Evolutionary conservation across 1,140 invertebrate species (phyloP).

Genomic region (Ridgeia piscesae): DNA sequence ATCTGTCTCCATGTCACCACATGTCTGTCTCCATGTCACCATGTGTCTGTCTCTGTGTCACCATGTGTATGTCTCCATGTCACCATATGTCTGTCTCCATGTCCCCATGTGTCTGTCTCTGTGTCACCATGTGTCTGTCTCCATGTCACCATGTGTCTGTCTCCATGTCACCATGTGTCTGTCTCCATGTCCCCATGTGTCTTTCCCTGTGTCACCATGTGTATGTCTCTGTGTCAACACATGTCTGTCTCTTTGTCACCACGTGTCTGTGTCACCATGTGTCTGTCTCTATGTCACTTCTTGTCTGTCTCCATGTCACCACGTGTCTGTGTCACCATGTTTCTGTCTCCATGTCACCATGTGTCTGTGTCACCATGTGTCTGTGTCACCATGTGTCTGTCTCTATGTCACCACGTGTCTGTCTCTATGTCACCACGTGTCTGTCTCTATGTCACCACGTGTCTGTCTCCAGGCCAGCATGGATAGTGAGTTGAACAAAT

Average conservation of each 20-base stretch:
- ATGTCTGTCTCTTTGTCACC: slow-evolving; percentile 37
- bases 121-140: slow-evolving; percentile 49
- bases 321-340: slow-evolving; percentile 7
- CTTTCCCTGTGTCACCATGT: slow-evolving; percentile 41
- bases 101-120: slow-evolving; percentile 9
- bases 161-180: slow-evolving; percentile 45
- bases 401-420: slow-evolving; percentile 45
- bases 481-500: slow-evolving; percentile 43
- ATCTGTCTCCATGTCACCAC: slow-evolving; percentile 18
- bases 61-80: slow-evolving; percentile 36
- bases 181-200: background rate
- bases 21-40: slow-evolving; percentile 38
- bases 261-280: slow-evolving; percentile 22
- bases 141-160: background rate
- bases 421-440: background rate
- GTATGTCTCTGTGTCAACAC: background rate
- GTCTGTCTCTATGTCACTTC: slow-evolving; percentile 40
- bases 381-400: background rate
- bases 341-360: slow-evolving; percentile 41
- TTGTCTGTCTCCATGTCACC: too few relatives aligned
- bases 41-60: too few relatives aligned
- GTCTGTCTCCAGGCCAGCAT: slow-evolving; percentile 42
- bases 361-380: too few relatives aligned
- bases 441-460: background rate
- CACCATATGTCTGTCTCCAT: too few relatives aligned